phyloP scores from a whole-genome alignment of 2,797 vertebrate species.

The Leontopithecus rosalia region DNA sequence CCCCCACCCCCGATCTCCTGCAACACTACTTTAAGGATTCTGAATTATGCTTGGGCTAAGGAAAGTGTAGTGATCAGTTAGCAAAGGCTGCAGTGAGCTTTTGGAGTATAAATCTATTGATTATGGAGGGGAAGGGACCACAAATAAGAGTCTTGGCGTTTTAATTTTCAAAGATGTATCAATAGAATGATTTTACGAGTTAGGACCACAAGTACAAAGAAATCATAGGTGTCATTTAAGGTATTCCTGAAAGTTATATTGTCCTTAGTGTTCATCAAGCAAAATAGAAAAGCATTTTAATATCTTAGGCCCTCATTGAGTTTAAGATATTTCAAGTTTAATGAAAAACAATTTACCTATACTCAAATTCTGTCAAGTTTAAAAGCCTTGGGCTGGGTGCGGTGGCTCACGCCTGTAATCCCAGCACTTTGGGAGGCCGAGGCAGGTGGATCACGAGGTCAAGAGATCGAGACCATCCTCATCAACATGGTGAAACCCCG shows the following conservation, averaged over 20 bases:
- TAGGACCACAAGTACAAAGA: background rate
- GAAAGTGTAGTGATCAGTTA: background rate
- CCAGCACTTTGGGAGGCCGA: too few relatives aligned
- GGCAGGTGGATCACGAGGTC: too few relatives aligned
- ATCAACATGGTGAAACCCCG: too few relatives aligned
- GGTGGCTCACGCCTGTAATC: too few relatives aligned
- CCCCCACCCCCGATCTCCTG: background rate
- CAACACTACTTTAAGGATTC: background rate
- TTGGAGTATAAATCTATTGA: background rate
- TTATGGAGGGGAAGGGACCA: background rate
- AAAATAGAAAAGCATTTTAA: conserved; percentile 15
- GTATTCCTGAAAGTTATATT: background rate
- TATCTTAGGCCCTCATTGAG: background rate
- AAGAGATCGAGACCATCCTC: too few relatives aligned
- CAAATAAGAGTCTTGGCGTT: background rate
- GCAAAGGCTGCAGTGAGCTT: background rate
- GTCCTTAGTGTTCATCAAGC: background rate
- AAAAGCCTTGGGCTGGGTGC: background rate
- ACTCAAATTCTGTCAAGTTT: background rate
- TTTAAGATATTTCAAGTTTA: background rate
- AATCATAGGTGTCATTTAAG: background rate
- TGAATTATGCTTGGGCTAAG: background rate
- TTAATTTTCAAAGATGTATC: background rate
- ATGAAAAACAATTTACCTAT: background rate
- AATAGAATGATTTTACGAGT: background rate